phyloP scores from a whole-genome alignment of 2,888 invertebrate genomes.

The Eurois occulta region DNA sequence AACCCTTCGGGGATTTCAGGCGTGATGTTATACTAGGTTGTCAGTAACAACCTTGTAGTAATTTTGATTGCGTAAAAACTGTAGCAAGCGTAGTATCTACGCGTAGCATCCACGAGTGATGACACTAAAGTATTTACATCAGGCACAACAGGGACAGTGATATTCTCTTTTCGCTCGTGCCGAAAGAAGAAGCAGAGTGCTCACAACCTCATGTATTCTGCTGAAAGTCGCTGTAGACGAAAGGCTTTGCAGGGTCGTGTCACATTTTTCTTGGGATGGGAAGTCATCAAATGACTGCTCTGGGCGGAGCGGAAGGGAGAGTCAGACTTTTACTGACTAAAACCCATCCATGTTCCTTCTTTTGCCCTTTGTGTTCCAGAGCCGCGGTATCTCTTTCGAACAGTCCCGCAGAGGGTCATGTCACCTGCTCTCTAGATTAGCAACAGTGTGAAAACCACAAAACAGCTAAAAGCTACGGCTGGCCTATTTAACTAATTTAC shows the following conservation, averaged over 20 bases:
- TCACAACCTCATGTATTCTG: not conserved
- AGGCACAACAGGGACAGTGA: not conserved
- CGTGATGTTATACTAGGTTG: not conserved
- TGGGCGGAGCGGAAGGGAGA: too few relatives aligned
- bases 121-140: not conserved
- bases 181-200: not conserved
- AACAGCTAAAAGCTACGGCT: not conserved
- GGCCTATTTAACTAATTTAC: conserved; percentile 20
- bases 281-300: too few relatives aligned
- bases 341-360: too few relatives aligned
- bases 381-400: too few relatives aligned
- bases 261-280: too few relatives aligned
- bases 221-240: not conserved
- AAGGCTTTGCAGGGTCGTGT: not conserved
- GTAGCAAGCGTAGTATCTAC: not conserved
- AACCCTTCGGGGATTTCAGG: too few relatives aligned
- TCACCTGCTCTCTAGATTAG: not conserved
- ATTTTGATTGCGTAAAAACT: not conserved
- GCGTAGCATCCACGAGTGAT: not conserved
- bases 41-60: not conserved
- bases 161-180: not conserved
- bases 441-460: not conserved
- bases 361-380: too few relatives aligned
- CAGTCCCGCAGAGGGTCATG: not conserved
- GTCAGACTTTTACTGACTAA: too few relatives aligned